Evolutionary conservation across 1,140 invertebrate genomes (phyloP).

Genomic region (Lineus longissimus): DNA sequence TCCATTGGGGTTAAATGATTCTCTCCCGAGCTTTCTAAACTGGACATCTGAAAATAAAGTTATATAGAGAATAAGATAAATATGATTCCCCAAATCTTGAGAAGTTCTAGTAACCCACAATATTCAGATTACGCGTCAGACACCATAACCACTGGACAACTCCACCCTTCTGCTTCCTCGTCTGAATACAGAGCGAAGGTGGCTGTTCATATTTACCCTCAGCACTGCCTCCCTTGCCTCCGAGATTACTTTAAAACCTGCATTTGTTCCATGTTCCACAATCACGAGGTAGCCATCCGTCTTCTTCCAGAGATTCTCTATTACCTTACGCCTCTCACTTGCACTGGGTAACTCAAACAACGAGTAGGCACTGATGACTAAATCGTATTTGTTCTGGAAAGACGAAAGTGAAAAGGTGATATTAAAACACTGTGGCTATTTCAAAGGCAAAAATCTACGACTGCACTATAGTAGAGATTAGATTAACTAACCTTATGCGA

Average conservation of each 20-base stretch:
- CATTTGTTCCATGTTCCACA: constrained; percentile 76
- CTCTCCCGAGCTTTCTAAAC: constrained; percentile 59
- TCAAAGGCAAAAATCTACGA: too few relatives aligned
- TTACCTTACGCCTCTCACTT: constrained; percentile 64
- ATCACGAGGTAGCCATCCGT: constrained; percentile 76
- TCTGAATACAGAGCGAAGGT: constrained; percentile 41
- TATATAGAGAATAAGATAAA: background rate
- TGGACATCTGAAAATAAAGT: constrained; percentile 13
- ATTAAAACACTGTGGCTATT: too few relatives aligned
- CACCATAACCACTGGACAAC: background rate
- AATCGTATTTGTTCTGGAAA: constrained; percentile 68
- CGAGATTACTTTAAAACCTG: constrained; percentile 63
- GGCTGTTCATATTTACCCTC: constrained; percentile 14
- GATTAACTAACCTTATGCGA: constrained; percentile 60
- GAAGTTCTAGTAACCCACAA: too few relatives aligned
- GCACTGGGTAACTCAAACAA: constrained; percentile 73
- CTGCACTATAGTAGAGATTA: too few relatives aligned
- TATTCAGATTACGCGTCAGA: background rate
- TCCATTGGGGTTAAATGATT: constrained; percentile 57
- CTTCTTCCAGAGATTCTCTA: constrained; percentile 81
- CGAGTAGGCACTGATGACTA: constrained; percentile 77
- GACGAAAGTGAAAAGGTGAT: constrained; percentile 22
- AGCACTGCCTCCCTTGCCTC: constrained; percentile 54
- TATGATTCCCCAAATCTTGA: too few relatives aligned
- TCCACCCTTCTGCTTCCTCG: constrained; percentile 52